These are phyloP conservation scores for Ailurus styani DNA, from an alignment of 2,113 vertebrate genomes.

Conservation along the genomic window DNA sequence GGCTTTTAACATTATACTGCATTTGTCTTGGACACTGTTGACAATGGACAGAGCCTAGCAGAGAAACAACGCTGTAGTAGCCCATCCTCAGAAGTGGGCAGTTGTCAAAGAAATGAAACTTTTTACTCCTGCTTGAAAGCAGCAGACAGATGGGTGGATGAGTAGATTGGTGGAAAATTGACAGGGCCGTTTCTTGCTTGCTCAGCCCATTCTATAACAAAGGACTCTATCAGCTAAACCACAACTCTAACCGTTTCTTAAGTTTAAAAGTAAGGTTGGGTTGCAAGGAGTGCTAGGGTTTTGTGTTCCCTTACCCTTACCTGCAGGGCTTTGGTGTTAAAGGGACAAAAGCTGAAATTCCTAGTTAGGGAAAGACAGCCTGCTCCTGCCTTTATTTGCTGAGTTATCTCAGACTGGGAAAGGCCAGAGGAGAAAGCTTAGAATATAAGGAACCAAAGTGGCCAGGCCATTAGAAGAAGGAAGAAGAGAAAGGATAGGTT, in stretches of 20 bases:
- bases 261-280: neutral
- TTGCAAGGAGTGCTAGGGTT: neutral
- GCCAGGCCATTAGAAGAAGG: neutral
- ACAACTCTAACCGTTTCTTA: neutral
- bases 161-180: neutral
- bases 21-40: neutral
- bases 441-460: neutral
- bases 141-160: neutral
- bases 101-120: conserved; percentile 10
- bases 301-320: neutral
- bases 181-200: neutral
- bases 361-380: neutral
- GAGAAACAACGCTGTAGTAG: neutral
- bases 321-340: neutral
- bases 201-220: neutral
- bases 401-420: neutral
- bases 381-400: neutral
- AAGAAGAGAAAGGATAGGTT: neutral
- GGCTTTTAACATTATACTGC: neutral
- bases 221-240: neutral
- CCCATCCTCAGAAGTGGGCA: neutral
- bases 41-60: neutral
- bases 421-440: neutral
- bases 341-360: conserved; percentile 5
- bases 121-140: neutral